Base-by-base conservation (phyloP, 2,888 invertebrate genomes). In the Theretra japonica region DNA sequence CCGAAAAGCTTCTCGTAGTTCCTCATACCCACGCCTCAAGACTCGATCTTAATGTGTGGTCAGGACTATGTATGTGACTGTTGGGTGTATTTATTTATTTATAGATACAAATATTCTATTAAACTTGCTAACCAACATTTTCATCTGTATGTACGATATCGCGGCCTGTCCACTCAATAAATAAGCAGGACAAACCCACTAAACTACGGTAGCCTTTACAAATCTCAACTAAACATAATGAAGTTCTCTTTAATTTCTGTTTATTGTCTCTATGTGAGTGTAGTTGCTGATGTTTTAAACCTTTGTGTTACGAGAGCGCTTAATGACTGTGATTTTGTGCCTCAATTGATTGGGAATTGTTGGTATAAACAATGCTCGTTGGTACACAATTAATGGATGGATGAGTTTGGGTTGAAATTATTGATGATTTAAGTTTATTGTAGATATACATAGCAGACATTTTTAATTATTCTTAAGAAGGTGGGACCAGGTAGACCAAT, bases 101-200 rank as follows among this genome's bases (percentile, higher is more conserved):
- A n/a, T n/a, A n/a, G n/a, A n/a, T 28, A 28, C 28, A 0, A 28
- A 28, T 28, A 5, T 28, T 2, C 28, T 28, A 1, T 5, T 5
- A 28, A 28, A 5, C 28, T 28, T 62, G 33, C 21, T 17, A 15
- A 21, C 21, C 23, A 15, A 41, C n/a, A 17, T 15, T 6, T 65
- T 41, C 6, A 23, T 2, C 82, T 57, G 85, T 87, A 73, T 84
- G 83, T 86, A 75, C 2, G 75, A 7, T 82, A 83, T 84, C 83
- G 82, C 82, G 75, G 68, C 73, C 8, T 68, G 75, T 77, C 75
- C 77, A 74, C 70, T 74, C 74, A 83, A 82, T 88, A 88, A 88
- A 88, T 80, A 82, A 75, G 72, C 28, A 73, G 70, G 77, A 80
- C 78, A 79, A 77, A 77, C 73, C 77, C 80, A 53, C 53, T 53